Evolutionary conservation across 2,113 vertebrate genomes (phyloP), one percentile per base, ranked within the genome.

Genomic region (Semnornis frantzii): DNA sequence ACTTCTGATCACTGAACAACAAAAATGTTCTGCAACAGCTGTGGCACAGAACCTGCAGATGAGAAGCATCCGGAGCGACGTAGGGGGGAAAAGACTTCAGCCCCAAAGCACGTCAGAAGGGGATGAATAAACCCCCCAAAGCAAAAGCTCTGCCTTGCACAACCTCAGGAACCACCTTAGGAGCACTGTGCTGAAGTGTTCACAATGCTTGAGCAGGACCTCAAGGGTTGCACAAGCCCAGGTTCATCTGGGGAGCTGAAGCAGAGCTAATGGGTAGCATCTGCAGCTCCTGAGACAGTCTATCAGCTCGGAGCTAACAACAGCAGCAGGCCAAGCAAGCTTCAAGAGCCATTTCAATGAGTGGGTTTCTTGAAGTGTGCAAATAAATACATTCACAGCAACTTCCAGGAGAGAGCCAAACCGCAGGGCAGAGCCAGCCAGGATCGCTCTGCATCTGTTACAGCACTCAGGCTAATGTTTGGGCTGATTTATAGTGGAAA

Each of bases 191-290:
- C 6, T 60, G 44, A 76, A 83, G 21, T 2, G 9, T 25, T 55
- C 60, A 25, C 21, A 70, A 17, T 9, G 5, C 33, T 23, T 42
- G 20, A 85, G 65, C 15, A 10, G 46, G 21, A 42, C 60, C 54
- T 11, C 4, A 80, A 71, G 87, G 70, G 73, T 88, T 94, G 92
- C 84, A 88, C 70, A 87, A 93, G 86, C 93, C 83, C 65, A 76
- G 90, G 81, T 95, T 92, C 92, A 90, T 96, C 95, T 96, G 92
- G 89, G 96, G 87, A 95, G 94, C 85, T 97, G 84, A 89, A 90
- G 80, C 88, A 96, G 78, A 75, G 75, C 85, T 95, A 94, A 96
- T 77, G 94, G 93, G 89, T n/a, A 90, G 72, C 94, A 96, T 79
- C 92, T 94, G 92, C n/a, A 71, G 39, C 85, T 94, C 87, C 76